Evolutionary conservation across 2,113 vertebrate genomes (phyloP), one percentile per base, ranked within the genome.

Genomic region (Perca fluviatilis): DNA sequence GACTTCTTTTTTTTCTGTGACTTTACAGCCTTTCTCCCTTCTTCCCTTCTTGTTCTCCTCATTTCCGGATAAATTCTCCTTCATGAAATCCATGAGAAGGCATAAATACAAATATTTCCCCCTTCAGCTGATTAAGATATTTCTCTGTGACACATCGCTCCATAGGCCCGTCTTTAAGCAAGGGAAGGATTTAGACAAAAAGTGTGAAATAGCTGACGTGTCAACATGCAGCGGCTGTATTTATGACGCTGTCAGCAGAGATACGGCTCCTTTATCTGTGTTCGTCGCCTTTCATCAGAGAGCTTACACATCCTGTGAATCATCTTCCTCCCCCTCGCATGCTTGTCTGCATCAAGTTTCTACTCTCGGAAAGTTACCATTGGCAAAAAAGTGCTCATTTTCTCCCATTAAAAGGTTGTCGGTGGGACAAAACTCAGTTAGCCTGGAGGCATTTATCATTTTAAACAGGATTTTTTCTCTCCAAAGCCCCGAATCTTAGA

Each of bases 351-450:
- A 6, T 64, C 43, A n/a, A 14, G 40, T 80, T 11, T 53, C 70
- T 2, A n/a, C 64, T 53, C 19, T 6, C 12, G 16, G 10, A 65
- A 73, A 21, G 47, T 73, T 60, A 10, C 21, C 0, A 0, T 33
- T 25, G 21, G 54, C 25, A 13, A 16, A 30, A 54, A 14, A 40
- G 30, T 21, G 10, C 30, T 53, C 25, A 54, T 50, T 63, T 64
- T 57, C 30, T 71, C 70, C 72, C 77, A 54, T 83, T 77, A 79
- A 76, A 79, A 75, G 61, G 49, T 49, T 85, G 74, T 86, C 10
- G 51, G 83, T n/a, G 14, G 25, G 63, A 30, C 84, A 65, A 66
- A 33, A 3, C 40, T 84, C 15, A 66, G 30, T 70, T 4, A 16
- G 50, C 40, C 7, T 9, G 40, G 40, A 43, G 40, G 40, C 40